These are phyloP conservation scores for Peromyscus melanophrys DNA, from an alignment of 2,797 vertebrate species.

Conservation along the genomic window DNA sequence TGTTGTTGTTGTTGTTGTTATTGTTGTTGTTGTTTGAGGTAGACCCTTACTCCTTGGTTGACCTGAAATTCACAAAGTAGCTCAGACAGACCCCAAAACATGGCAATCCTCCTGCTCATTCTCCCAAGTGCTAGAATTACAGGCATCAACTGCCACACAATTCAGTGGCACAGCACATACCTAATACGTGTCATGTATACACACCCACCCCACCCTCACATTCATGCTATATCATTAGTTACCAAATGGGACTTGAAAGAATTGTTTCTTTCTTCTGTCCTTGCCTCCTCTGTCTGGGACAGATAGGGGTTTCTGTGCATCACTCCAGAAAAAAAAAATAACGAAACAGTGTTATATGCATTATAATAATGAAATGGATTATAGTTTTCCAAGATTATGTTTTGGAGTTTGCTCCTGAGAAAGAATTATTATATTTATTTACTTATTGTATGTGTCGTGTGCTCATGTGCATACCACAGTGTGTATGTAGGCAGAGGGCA, in stretches of 20 bases:
- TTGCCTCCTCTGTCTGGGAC: background rate
- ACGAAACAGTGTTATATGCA: background rate
- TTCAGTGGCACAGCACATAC: background rate
- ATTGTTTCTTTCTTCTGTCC: background rate
- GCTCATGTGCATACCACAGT: background rate
- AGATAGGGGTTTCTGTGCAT: slow-evolving; percentile 30
- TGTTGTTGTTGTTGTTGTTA: background rate
- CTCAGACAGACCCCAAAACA: background rate
- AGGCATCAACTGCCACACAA: background rate
- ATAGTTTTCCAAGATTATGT: slow-evolving; percentile 48
- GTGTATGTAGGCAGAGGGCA: background rate
- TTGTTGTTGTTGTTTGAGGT: background rate
- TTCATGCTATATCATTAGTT: background rate
- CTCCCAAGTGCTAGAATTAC: background rate
- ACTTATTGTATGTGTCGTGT: background rate
- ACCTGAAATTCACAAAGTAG: background rate
- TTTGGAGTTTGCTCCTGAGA: background rate
- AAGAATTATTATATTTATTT: background rate
- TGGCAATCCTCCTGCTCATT: background rate
- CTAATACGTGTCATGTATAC: background rate
- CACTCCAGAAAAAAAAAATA: background rate
- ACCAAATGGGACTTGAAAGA: background rate
- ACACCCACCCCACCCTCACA: background rate
- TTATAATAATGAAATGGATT: slow-evolving; percentile 58
- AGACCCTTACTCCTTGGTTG: background rate